Base-by-base conservation (phyloP, 1,140 invertebrate species). In the Aphaenogaster ashmeadi region DNA sequence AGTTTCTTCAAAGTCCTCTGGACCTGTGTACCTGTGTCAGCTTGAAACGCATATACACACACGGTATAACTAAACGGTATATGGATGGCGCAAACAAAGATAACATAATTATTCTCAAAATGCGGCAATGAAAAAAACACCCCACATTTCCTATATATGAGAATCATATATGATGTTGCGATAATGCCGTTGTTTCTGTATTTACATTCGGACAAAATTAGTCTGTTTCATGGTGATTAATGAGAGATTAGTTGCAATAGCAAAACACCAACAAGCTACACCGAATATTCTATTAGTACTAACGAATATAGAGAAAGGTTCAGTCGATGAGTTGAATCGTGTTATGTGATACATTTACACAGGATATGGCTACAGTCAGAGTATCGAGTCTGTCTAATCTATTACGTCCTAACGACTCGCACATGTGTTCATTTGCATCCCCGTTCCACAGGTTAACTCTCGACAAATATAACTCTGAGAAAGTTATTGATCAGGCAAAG, bases 201-300 rank as follows among this genome's bases (percentile, higher is more conserved):
- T 92, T 87, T 92, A 92, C 90, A 92, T 79, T 86, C 64, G 80
- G 87, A 18, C 72, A 88, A 75, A 87, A 91, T 91, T 88, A 93
- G 85, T 93, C 77, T 92, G 87, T 93, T 81, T 90, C 89, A 90
- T 83, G 80, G 64, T 92, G 88, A 89, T 92, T 90, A 92, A 90
- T 88, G 85, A 91, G 69, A 91, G 67, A 90, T 91, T 93, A 93
- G 91, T 91, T 85, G 58, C 91, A 79, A 88, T 77, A 93, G 88
- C 89, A 91, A 75, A 90, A 92, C 92, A 93, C 90, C 91, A 94
- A 93, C 89, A 93, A 93, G 89, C 92, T 93, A 92, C 91, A 90
- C 77, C 87, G 88, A 92, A 87, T 75, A 87, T 56, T 90, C 88
- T 93, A 93, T 93, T 91, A 90, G 77, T 92, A 92, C 91, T 92